Percentiles rank a stretch among this genome's conserved stretches.
These are phyloP conservation scores for Macaria liturata DNA, from an alignment of 2,888 invertebrate species.

Conservation along the genomic window DNA sequence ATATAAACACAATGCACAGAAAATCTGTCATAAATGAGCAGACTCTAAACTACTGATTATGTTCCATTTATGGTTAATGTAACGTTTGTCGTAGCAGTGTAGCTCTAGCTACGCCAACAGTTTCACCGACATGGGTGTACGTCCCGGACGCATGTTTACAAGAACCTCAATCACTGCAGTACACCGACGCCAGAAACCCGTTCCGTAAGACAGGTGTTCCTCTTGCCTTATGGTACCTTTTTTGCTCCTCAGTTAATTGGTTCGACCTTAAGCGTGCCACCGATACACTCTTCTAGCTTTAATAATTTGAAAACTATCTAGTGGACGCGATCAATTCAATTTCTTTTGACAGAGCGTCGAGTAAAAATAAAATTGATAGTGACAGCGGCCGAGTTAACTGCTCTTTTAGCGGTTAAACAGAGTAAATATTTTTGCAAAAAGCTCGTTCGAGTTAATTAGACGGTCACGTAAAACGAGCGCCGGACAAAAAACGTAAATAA, in stretches of 20 bases:
- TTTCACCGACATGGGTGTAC: no score
- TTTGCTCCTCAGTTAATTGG: slow-evolving; percentile 46
- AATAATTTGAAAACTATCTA: slow-evolving; percentile 12
- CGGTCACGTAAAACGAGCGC: slow-evolving; percentile 5
- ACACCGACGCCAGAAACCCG: slow-evolving; percentile 56
- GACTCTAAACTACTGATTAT: no score
- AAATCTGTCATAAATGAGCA: no score
- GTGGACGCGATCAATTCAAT: slow-evolving; percentile 4
- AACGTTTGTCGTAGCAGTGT: not conserved
- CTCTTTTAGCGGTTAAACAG: slow-evolving; percentile 6
- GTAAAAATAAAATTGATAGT: slow-evolving; percentile 7
- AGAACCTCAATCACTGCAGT: slow-evolving; percentile 15
- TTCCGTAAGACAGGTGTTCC: slow-evolving; percentile 71
- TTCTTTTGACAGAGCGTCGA: slow-evolving; percentile 8
- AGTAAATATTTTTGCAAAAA: slow-evolving; percentile 3
- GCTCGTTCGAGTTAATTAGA: slow-evolving; percentile 13
- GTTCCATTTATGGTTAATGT: no score
- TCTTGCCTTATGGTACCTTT: slow-evolving; percentile 37
- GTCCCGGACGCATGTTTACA: no score
- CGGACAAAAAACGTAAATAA: slow-evolving; percentile 24
- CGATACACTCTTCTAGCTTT: slow-evolving; percentile 19
- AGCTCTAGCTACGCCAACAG: not conserved
- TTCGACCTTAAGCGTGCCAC: slow-evolving; percentile 50
- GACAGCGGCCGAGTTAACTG: slow-evolving; percentile 8
- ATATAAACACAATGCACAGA: no score